Base-by-base conservation (phyloP, 2,888 invertebrate genomes). In the Nomada lathburiana region DNA sequence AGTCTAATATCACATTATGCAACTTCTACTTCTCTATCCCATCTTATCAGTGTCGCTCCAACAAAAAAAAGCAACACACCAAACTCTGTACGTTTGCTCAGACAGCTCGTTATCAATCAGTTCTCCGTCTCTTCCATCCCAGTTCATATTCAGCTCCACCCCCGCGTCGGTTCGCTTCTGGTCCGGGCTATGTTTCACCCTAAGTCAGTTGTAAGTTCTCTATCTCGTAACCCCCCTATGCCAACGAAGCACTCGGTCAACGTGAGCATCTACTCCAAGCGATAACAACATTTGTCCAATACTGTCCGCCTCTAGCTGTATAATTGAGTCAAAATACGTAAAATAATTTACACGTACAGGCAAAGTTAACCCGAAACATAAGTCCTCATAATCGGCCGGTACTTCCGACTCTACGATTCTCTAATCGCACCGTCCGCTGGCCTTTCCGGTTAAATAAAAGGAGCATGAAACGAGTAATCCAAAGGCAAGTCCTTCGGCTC, bases 121-220 rank as follows among this genome's bases (percentile, higher is more conserved):
- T 23, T 18, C 42, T 18, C 55, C 18, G 18, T 55, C 55, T 42
- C 20, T 59, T 29, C 59, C 9, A 59, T 71, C 36, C 18, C 11
- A 60, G 7, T 50, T 50, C 47, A 18, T 2, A 20, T 3, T 16
- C 36, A 36, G 36, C 50, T 69, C n/a, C 44, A 29, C 26, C n/a
- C 57, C 23, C 23, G 26, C 44, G 44, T n/a, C 5, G 9, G 7
- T 44, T 44, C 36, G 36, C 50, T 70, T 50, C 60, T 36, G 20
- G 9, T 29, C 36, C 11, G n/a, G 50, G 50, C 20, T 70, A 29
- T 20, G 59, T 29, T 59, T 59, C 59, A 10, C 26, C 47, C 59
- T 62, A 50, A 71, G 60, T 62, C 20, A 18, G 11, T 71, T 36
- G 50, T 60, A 60, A 71, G 50, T 60, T 47, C 29, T 23, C 26